These are phyloP conservation scores for Pteronotus mesoamericanus DNA, from an alignment of 2,797 vertebrate genomes.

Conservation along the genomic window DNA sequence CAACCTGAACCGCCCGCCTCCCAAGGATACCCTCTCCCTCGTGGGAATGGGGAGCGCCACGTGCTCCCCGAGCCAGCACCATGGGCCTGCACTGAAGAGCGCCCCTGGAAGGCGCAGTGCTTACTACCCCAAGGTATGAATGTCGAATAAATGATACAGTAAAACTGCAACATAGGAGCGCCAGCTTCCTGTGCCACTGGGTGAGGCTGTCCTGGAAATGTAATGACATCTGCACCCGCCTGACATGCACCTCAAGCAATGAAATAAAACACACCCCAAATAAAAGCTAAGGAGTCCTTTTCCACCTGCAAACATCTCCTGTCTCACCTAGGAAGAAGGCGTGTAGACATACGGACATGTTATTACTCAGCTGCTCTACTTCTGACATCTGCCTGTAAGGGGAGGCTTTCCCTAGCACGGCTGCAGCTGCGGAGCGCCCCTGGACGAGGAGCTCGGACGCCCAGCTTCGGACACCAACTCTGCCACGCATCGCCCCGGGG, in stretches of 20 bases:
- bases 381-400: too few relatives aligned
- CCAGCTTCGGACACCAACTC: not conserved
- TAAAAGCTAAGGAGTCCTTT: not conserved
- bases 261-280: not conserved
- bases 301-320: not conserved
- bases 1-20: not conserved
- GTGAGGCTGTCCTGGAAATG: not conserved
- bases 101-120: not conserved
- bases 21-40: too few relatives aligned
- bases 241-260: not conserved
- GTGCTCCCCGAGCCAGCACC: not conserved
- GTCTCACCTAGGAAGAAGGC: not conserved
- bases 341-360: not conserved
- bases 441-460: not conserved
- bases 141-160: not conserved
- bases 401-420: not conserved
- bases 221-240: not conserved
- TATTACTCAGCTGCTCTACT: not conserved
- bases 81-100: not conserved
- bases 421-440: not conserved
- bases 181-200: not conserved
- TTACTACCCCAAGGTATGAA: not conserved
- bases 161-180: not conserved
- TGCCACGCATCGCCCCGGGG: not conserved
- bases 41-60: not conserved